Percentiles rank a stretch among this genome's conserved stretches.
phyloP scores from a whole-genome alignment of 2,888 invertebrate species.

The Drosophila fungiperda region DNA sequence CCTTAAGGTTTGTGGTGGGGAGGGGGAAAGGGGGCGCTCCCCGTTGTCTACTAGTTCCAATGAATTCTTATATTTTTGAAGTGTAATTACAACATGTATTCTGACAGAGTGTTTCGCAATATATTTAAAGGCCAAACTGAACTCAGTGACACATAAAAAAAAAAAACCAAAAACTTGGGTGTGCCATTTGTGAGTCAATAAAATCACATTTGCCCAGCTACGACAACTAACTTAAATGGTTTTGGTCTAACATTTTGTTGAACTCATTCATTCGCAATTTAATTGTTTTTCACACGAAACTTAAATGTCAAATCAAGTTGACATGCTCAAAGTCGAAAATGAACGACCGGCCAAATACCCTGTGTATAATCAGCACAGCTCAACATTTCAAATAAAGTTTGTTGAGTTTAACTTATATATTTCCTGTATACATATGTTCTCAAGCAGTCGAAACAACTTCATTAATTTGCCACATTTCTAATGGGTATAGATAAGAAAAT shows the following conservation, averaged over 20 bases:
- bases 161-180: conserved; percentile 4
- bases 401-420: neutral
- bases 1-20: conserved; percentile 1
- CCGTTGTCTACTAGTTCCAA: conserved; percentile 17
- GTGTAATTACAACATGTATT: conserved; percentile 47
- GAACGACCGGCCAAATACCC: neutral
- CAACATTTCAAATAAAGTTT: neutral
- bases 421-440: neutral
- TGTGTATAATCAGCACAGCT: neutral
- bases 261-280: conserved; percentile 12
- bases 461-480: neutral
- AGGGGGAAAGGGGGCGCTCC: too few relatives aligned
- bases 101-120: neutral
- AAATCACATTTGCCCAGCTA: conserved; percentile 20
- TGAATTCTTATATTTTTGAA: conserved; percentile 41
- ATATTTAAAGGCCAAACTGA: neutral
- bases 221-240: conserved; percentile 18
- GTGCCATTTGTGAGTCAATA: conserved; percentile 22
- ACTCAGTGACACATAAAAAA: conserved; percentile 5
- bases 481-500: neutral
- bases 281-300: conserved; percentile 29
- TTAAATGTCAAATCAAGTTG: neutral
- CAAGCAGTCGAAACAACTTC: neutral
- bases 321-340: neutral
- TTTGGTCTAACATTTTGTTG: conserved; percentile 7